phyloP scores from a whole-genome alignment of 2,888 invertebrate species.

The Ennomos erosarius region DNA sequence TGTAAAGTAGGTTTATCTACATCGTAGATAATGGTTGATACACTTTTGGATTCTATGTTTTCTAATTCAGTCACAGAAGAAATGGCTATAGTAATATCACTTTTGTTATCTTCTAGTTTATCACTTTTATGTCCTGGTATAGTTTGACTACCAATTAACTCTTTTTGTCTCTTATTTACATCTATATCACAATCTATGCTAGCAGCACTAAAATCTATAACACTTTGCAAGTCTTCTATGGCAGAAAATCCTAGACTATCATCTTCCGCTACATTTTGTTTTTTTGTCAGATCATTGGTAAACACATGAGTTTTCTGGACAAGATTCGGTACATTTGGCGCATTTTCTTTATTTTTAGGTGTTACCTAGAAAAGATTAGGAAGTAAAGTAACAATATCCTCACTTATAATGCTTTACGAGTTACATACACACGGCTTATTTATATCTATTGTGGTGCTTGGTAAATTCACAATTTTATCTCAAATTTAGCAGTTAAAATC shows the following conservation, averaged over 20 bases:
- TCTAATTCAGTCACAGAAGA: conserved; percentile 52
- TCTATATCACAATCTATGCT: conserved; percentile 11
- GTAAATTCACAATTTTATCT: too few relatives aligned
- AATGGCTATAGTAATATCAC: conserved; percentile 38
- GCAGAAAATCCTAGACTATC: conserved; percentile 54
- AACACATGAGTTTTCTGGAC: conserved; percentile 30
- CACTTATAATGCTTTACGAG: too few relatives aligned
- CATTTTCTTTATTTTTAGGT: conserved; percentile 51
- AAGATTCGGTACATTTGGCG: conserved; percentile 41
- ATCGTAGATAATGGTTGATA: conserved; percentile 49
- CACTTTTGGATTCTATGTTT: conserved; percentile 39
- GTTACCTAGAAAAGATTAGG: conserved; percentile 42
- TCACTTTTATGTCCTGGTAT: not conserved
- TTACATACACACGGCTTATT: too few relatives aligned
- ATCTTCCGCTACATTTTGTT: conserved; percentile 23
- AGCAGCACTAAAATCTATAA: conserved; percentile 21
- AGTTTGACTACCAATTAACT: not conserved
- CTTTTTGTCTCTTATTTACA: not conserved
- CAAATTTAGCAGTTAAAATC: too few relatives aligned
- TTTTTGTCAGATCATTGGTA: conserved; percentile 20
- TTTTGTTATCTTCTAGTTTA: conserved; percentile 4
- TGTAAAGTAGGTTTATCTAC: conserved; percentile 50
- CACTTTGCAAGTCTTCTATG: conserved; percentile 52
- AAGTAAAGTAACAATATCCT: not conserved
- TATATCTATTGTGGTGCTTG: too few relatives aligned